Percentiles rank a stretch among this genome's conserved stretches.
Conservation (phyloP, 2,797 vertebrate species). For the Pangasius krempfi region DNA sequence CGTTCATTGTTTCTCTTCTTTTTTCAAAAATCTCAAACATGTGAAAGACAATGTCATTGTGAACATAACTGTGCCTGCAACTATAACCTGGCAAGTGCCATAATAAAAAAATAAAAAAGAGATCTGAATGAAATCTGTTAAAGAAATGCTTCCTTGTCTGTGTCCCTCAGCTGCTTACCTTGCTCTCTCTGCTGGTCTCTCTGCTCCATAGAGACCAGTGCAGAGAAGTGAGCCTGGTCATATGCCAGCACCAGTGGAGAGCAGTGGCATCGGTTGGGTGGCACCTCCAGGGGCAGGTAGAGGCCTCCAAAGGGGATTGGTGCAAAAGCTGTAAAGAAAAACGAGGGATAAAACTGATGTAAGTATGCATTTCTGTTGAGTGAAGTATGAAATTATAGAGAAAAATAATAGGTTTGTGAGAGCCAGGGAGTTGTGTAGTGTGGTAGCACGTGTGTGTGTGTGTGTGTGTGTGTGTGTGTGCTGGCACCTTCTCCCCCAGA, state of each 20-base stretch:
- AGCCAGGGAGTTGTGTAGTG: neutral
- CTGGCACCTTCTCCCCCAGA: conserved; percentile 90
- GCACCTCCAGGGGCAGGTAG: conserved; percentile 96
- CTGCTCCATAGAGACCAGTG: conserved; percentile 98
- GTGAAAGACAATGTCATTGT: neutral
- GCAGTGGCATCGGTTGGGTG: conserved; percentile 95
- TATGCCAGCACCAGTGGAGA: conserved; percentile 97
- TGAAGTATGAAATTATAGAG: neutral
- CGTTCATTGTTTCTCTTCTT: neutral
- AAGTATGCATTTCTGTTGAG: neutral
- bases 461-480: conserved; percentile 67
- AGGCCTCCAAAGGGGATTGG: conserved; percentile 97
- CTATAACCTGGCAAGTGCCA: neutral
- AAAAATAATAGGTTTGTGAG: neutral
- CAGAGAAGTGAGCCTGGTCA: conserved; percentile 98
- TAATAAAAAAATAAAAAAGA: neutral
- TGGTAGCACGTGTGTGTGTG: too few species aligned
- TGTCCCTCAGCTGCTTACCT: conserved; percentile 74
- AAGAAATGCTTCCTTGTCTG: neutral
- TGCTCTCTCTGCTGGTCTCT: conserved; percentile 97
- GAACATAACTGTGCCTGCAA: neutral
- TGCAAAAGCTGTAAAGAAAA: conserved; percentile 85
- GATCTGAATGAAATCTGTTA: neutral
- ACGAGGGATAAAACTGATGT: neutral
- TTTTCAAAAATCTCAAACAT: neutral